These are phyloP conservation scores for Orycteropus afer DNA, from an alignment of 2,113 vertebrate genomes.

Conservation along the genomic window DNA sequence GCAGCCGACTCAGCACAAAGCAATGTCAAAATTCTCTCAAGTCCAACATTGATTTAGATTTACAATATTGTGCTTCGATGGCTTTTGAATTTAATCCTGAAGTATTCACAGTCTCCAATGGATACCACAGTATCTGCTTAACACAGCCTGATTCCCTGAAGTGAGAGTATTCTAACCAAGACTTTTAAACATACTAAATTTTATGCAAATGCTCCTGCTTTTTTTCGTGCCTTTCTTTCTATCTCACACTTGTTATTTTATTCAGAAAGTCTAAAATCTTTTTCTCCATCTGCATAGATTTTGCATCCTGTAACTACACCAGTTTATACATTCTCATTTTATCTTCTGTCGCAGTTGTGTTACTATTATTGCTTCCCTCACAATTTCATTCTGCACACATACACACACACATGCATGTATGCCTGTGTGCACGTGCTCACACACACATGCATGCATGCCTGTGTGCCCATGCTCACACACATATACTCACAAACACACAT, in stretches of 20 bases:
- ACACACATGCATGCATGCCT: no score
- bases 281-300: constrained; percentile 23
- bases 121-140: background rate
- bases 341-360: constrained; percentile 15
- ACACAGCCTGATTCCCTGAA: background rate
- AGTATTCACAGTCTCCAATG: background rate
- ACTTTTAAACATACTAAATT: background rate
- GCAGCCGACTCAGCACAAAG: background rate
- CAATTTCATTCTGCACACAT: background rate
- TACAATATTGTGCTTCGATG: background rate
- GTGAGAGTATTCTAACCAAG: background rate
- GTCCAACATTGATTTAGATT: background rate
- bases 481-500: background rate
- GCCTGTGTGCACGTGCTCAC: no score
- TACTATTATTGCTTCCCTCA: background rate
- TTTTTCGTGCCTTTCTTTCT: no score
- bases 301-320: background rate
- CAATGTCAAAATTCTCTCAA: background rate
- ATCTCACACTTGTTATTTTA: background rate
- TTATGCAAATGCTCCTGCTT: background rate
- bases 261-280: background rate
- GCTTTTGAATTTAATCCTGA: background rate
- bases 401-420: background rate
- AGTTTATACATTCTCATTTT: background rate
- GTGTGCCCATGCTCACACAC: no score